Base-by-base conservation (phyloP, 2,888 invertebrate species). In the Lasioglossum marginatum region DNA sequence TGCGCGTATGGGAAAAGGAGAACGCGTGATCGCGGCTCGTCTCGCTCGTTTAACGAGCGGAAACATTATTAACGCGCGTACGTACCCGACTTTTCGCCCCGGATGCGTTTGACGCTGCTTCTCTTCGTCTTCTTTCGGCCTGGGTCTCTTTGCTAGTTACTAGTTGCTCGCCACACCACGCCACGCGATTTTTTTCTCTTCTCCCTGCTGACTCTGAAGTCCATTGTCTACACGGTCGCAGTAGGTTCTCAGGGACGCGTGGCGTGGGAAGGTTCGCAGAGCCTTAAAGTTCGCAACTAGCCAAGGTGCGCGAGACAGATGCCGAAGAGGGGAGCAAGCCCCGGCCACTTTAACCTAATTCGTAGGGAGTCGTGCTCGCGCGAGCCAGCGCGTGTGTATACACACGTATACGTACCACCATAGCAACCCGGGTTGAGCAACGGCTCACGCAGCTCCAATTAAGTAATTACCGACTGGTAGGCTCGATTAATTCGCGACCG, bases 201-300 rank as follows among this genome's bases (percentile, higher is more conserved):
- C 27, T 8, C 68, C 75, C 52, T 34, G 79, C 82, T 86, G 85
- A 82, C 89, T 84, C 86, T 84, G 82, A 87, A 91, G 92, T 91
- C 93, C 93, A 95, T 95, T 95, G 94, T 95, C 93, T 94, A 85
- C 91, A 87, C 86, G 88, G 91, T 92, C 91, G 92, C 90, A 91
- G 93, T 91, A 91, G 90, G 92, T 94, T 94, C 95, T 94, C 94
- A 93, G 92, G 92, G 86, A 85, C 83, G 85, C 72, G 89, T 83
- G 87, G 87, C 95, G 95, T 95, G 95, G 94, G 95, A 95, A 95
- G 93, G 93, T 95, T 95, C 95, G 93, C 94, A 94, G 92, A 93
- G 92, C 92, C 93, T 93, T 92, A 92, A 93, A 94, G 93, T 94
- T 94, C 92, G 93, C 91, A 88, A 90, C 88, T 88, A 90, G 90